Base-by-base conservation (phyloP, 2,888 invertebrate genomes). In the Boloria euphrosyne region DNA sequence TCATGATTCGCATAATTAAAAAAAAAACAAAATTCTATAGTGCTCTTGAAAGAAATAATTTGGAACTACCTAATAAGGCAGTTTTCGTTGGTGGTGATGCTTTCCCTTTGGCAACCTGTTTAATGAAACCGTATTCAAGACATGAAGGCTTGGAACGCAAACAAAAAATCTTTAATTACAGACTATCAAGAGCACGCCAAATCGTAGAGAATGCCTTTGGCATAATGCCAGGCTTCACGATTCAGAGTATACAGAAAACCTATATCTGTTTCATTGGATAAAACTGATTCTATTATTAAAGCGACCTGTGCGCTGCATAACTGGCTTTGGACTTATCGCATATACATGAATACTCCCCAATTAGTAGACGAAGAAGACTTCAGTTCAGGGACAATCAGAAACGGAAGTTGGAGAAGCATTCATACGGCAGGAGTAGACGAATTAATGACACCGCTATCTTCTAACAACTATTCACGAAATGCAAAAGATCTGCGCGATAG, bases 381-480 rank as follows among this genome's bases (percentile, higher is more conserved):
- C 52, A 65, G 64, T 71, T 73, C 70, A 69, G 74, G 73, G 51
- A 73, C 73, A 73, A 74, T 71, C 74, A 73, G 64, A 71, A 62
- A 73, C 52, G 71, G 72, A 73, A 74, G 70, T 73, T 73, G 72
- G 71, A 72, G 72, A 73, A 73, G 70, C 68, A 71, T 54, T 54
- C 54, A 69, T 69, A 68, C 69, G 70, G 69, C 58, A 73, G 72
- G 73, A 74, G 69, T 73, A 73, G 69, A 61, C 68, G 71, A 73
- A 73, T 67, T 71, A 74, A 74, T 59, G 69, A 73, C 71, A 73
- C 70, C 69, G 69, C 60, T 75, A 63, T 74, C 74, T 74, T 74
- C 73, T 72, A 73, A 69, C 67, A 74, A 74, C 67, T 74, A 74
- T 72, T 73, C 72, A 69, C 72, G 73, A 73, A 74, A 74, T 73